Base-by-base conservation (phyloP, 2,888 invertebrate species). In the Parelbella ahira region DNA sequence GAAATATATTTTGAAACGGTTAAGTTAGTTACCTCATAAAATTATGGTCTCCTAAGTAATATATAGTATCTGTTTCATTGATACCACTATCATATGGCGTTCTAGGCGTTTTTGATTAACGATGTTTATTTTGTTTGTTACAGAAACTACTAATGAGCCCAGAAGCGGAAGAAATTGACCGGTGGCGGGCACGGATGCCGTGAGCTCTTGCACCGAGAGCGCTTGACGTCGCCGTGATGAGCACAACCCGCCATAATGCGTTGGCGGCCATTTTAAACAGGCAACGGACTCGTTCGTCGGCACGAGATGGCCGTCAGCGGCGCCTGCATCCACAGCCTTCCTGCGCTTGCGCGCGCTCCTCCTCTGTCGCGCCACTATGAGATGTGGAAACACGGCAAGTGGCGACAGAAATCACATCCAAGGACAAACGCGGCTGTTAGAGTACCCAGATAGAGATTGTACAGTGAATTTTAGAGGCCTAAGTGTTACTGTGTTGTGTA, bases 331-430 rank as follows among this genome's bases (percentile, higher is more conserved):
- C 53, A 53, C 67, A 65, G 62, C 62, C 65, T 55, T 51, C 70
- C 73, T 51, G 80, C 76, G 74, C 75, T 63, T 63, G 65, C 71
- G 69, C 76, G 70, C 65, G 61, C 67, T 54, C 67, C 61, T 59
- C 63, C 72, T 52, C 68, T 69, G 46, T 60, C 71, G 55, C 76
- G 65, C 61, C 74, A 74, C 79, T 89, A 89, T 79, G 92, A 92
- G 87, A 91, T 92, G 89, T 93, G 93, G 92, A 93, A 93, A 83
- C 93, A 93, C 89, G 91, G 91, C 89, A 93, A 93, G 91, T 93
- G 93, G 93, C 92, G 93, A 86, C 89, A 88, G 72, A 87, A 88
- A 83, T 73, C 79, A 73, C 80, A 81, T 78, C 77, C 81, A 65
- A 82, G 84, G 79, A 84, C 86, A 70, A 77, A 80, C 78, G 66